Conservation (phyloP, 1,140 invertebrate species). For the Bacillus rossius region DNA sequence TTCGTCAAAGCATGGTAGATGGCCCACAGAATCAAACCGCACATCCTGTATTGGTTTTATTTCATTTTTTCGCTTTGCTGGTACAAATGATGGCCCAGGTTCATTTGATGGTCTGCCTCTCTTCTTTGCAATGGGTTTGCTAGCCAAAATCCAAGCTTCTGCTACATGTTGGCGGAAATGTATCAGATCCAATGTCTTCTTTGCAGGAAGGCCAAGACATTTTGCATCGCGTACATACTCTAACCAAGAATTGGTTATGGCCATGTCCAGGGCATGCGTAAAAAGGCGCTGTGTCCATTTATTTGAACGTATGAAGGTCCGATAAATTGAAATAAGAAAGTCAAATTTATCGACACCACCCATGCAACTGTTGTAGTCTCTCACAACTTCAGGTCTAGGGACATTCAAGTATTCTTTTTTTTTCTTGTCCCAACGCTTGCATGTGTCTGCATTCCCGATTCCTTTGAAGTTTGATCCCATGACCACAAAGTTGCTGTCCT, state of each 20-base stretch:
- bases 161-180: slow-evolving; percentile 14
- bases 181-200: slow-evolving; percentile 16
- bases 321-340: slow-evolving; percentile 25
- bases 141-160: slow-evolving; percentile 8
- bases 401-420: slow-evolving; percentile 31
- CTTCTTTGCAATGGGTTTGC: slow-evolving; percentile 4
- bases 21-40: slow-evolving; percentile 7
- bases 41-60: slow-evolving; percentile 2
- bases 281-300: slow-evolving; percentile 35
- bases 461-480: slow-evolving; percentile 42
- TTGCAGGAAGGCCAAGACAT: not conserved
- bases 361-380: slow-evolving; percentile 35
- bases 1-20: slow-evolving; percentile 8
- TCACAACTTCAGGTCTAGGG: slow-evolving; percentile 34
- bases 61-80: not conserved
- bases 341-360: slow-evolving; percentile 39
- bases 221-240: slow-evolving; percentile 26
- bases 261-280: slow-evolving; percentile 29
- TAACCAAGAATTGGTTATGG: slow-evolving; percentile 27
- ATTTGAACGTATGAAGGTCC: slow-evolving; percentile 27
- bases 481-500: slow-evolving; percentile 38
- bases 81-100: not conserved
- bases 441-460: slow-evolving; percentile 33
- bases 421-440: slow-evolving; percentile 33
- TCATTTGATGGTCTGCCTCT: slow-evolving; percentile 15